Evolutionary conservation across 2,113 vertebrate genomes (phyloP), one percentile per base, ranked within the genome.

Genomic region (Rynchops niger): DNA sequence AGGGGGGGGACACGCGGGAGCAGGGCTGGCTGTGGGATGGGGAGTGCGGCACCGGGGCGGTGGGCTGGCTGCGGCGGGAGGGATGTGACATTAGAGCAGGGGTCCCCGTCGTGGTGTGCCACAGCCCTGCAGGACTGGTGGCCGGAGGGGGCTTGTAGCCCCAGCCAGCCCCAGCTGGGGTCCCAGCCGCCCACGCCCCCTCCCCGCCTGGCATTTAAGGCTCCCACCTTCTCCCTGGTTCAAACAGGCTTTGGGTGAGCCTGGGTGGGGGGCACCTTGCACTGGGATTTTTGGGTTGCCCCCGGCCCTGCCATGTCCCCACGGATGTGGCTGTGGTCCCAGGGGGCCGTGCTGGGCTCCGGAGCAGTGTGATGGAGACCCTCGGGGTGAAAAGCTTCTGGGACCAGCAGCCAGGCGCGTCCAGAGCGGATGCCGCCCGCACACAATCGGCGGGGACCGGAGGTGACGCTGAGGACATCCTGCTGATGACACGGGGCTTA

Each of bases 301-400:
- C 49, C 17, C 32, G 36, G 53, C 49, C 30, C 52, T 7, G 52
- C n/a, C 21, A 3, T 4, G 2, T 67, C 43, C 36, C 36, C 36
- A 1, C 1, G 10, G 55, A 40, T 4, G 21, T 27, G n/a, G 4
- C 66, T 4, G 61, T 1, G 38, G 12, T 43, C 49, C 71, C 21
- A 3, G 42, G 4, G 72, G 45, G 42, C 69, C 4, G 27, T 1
- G 0, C 47, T 47, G 2, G 1, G 23, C 63, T 53, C 53, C 1
- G 2, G 21, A 63, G 49, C 49, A 3, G 45, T 2, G 1, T 32
- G 52, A 72, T 0, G 0, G 42, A 42, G 47, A 26, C 73, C 32
- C 62, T 45, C 1, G 9, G 62, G 15, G 11, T 27, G n/a, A 19
- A 59, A 59, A 59, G 21, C 34, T 52, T 52, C 14, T 52, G 22